Percentiles rank a stretch among this genome's conserved stretches.
These are phyloP conservation scores for Porites lutea DNA, from an alignment of 64 coral and sea anemone species.

Conservation along the genomic window DNA sequence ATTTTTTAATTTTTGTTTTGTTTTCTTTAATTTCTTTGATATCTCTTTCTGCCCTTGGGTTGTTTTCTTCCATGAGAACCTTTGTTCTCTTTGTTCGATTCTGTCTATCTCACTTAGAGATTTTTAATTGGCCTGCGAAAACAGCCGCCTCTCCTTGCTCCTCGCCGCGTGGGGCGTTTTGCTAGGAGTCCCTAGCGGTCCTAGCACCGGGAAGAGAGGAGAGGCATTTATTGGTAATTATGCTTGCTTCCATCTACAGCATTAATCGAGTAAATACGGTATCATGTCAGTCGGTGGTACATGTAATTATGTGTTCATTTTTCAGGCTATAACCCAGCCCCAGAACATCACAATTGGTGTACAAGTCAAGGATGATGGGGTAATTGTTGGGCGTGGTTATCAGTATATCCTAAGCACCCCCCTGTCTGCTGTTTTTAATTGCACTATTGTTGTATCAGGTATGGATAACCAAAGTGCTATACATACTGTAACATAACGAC, in stretches of 20 bases:
- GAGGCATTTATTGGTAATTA: too few species aligned
- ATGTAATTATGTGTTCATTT: background rate
- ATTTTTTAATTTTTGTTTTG: background rate
- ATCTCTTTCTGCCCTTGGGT: background rate
- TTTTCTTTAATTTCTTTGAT: too few species aligned
- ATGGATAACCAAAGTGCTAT: background rate
- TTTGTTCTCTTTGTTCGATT: too few species aligned
- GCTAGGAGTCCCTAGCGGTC: too few species aligned
- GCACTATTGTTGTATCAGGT: slow-evolving; percentile 78
- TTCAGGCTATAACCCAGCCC: slow-evolving; percentile 25
- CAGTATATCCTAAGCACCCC: slow-evolving; percentile 15
- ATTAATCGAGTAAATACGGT: too few species aligned
- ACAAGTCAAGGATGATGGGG: slow-evolving; percentile 85
- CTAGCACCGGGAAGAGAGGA: too few species aligned
- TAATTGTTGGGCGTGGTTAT: slow-evolving; percentile 61
- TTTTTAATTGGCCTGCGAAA: too few species aligned
- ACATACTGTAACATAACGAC: background rate
- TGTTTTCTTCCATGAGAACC: background rate
- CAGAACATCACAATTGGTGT: slow-evolving; percentile 55
- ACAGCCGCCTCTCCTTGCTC: too few species aligned
- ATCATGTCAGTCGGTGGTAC: too few species aligned
- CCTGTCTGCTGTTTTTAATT: slow-evolving; percentile 76
- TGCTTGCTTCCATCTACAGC: too few species aligned
- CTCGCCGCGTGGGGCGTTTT: too few species aligned
- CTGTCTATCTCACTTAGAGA: too few species aligned